Evolutionary conservation across 2,888 invertebrate species (phyloP).

Genomic region (Thumatha senex): DNA sequence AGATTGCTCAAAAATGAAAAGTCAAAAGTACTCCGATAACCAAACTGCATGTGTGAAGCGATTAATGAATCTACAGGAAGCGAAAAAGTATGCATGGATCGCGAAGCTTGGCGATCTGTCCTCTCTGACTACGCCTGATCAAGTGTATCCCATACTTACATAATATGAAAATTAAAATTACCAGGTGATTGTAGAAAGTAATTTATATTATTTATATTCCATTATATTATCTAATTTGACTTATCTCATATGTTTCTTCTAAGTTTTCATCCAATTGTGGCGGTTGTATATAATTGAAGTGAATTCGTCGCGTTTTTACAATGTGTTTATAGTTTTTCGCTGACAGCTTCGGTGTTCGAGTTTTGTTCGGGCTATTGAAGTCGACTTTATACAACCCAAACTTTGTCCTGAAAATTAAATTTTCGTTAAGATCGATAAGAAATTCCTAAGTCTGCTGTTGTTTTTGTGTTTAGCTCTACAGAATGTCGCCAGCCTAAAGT

Average conservation of each 20-base stretch:
- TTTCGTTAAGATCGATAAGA: too few species aligned
- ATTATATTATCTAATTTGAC: background rate
- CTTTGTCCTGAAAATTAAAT: slow-evolving; percentile 30
- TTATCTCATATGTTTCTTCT: background rate
- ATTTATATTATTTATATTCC: background rate
- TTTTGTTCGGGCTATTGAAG: slow-evolving; percentile 62
- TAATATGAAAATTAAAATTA: too few species aligned
- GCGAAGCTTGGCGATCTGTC: too few species aligned
- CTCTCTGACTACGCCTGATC: too few species aligned
- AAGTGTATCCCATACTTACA: too few species aligned
- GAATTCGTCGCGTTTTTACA: slow-evolving; percentile 58
- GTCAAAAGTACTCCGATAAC: too few species aligned
- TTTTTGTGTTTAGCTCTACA: background rate
- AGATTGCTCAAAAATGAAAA: too few species aligned
- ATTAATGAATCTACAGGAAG: too few species aligned
- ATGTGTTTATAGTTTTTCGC: slow-evolving; percentile 69
- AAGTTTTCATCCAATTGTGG: slow-evolving; percentile 7
- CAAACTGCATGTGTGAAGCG: too few species aligned
- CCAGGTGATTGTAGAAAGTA: background rate
- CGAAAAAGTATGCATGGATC: too few species aligned
- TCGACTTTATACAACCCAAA: slow-evolving; percentile 78
- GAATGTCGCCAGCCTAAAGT: too few species aligned
- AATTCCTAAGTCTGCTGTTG: background rate
- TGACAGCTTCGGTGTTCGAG: slow-evolving; percentile 73
- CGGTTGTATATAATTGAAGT: slow-evolving; percentile 61